Evolutionary conservation across 2,797 vertebrate genomes (phyloP), one percentile per base, ranked within the genome.

Genomic region (Rhodeus uyekii): DNA sequence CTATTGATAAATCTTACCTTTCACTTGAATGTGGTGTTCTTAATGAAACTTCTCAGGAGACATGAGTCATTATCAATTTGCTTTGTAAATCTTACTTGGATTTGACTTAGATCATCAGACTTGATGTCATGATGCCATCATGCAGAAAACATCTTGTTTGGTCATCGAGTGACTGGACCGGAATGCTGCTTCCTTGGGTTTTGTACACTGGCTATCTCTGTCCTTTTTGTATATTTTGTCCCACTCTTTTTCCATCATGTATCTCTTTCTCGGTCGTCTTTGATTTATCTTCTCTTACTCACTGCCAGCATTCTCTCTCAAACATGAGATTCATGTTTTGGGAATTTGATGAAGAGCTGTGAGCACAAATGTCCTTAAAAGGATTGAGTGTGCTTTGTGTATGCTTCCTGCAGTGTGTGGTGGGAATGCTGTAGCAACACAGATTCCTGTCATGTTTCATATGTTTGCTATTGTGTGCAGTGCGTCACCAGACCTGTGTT

Each of bases 401-500:
- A 42, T 60, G 42, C 76, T 72, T 53, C 48, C 77, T 83, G 76
- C 90, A 87, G 89, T 90, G 38, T 87, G 89, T 93, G 89, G 81
- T 73, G 89, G 89, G 90, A 93, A 92, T 89, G 87, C 84, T 87
- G 85, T 42, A 69, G 7, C 68, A 81, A 75, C 80, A 88, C 87
- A 87, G 89, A 94, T 94, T 94, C 94, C 89, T 90, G 63, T 86
- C 86, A 88, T 93, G 92, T 94, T 93, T 93, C 81, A 87, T 89
- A 90, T 90, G 88, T 92, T 88, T 88, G 84, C 68, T 67, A 81
- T 75, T 88, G 80, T 78, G 83, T 83, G 85, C 79, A 82, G 76
- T 85, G 86, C 81, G 83, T 89, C 86, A 87, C 65, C 53, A 73
- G 39, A 50, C 34, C 48, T 44, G 38, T 29, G 14, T 18, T 34